phyloP scores from a whole-genome alignment of 1,140 invertebrate genomes.

The Pogonognathellus flavescens region DNA sequence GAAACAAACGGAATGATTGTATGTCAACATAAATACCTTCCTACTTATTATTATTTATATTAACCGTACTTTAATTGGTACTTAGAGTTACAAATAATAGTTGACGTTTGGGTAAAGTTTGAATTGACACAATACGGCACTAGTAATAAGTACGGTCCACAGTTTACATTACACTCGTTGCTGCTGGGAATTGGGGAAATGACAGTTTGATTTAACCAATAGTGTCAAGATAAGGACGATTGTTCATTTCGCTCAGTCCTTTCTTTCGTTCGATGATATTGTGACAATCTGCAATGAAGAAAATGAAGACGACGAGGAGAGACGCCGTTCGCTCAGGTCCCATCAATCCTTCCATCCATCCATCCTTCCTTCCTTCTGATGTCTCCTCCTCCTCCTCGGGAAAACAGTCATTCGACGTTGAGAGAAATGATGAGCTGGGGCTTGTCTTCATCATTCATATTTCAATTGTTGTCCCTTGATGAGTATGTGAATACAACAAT shows the following conservation, averaged over 20 bases:
- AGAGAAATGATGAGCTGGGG: too few relatives aligned
- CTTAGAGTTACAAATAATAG: constrained; percentile 23
- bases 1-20: constrained; percentile 50
- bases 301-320: background rate
- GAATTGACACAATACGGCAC: background rate
- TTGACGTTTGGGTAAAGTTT: constrained; percentile 21
- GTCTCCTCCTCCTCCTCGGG: background rate
- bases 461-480: too few relatives aligned
- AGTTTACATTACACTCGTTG: background rate
- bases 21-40: constrained; percentile 44
- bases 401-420: too few relatives aligned
- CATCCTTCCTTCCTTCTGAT: constrained; percentile 12
- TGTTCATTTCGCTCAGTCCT: background rate
- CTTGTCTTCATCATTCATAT: too few relatives aligned
- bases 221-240: background rate
- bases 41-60: background rate
- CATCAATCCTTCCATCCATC: background rate
- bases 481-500: too few relatives aligned
- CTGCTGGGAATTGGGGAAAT: background rate
- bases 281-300: background rate
- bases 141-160: background rate
- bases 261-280: background rate
- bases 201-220: background rate
- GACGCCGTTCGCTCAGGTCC: background rate
- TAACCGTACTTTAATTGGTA: constrained; percentile 28